Percentiles rank a stretch among this genome's conserved stretches.
Evolutionary conservation across 1,140 invertebrate genomes (phyloP).

Genomic region (Anastatus disparis): DNA sequence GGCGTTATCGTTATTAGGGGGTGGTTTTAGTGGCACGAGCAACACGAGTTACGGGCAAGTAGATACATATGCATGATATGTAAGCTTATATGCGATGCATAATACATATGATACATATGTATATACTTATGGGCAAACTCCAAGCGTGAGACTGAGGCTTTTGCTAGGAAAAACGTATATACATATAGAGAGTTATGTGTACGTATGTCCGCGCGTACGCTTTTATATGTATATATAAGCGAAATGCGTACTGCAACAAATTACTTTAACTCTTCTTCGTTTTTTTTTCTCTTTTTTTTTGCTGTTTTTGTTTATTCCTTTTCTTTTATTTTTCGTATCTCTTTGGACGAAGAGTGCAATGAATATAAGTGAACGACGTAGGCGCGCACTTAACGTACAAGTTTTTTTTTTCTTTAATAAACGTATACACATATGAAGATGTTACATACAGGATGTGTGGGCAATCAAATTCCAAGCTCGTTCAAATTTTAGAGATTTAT

Average conservation of each 20-base stretch:
- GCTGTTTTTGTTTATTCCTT: too few relatives aligned
- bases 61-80: constrained; percentile 39
- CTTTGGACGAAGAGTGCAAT: not conserved
- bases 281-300: too few relatives aligned
- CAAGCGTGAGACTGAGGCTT: constrained; percentile 61
- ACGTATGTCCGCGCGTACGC: not conserved
- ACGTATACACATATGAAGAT: constrained; percentile 12
- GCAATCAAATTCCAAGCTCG: constrained; percentile 34
- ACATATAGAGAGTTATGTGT: constrained; percentile 42
- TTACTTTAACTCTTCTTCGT: constrained; percentile 7
- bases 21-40: constrained; percentile 54
- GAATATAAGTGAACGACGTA: constrained; percentile 20
- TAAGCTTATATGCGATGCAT: constrained; percentile 27
- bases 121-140: constrained; percentile 59
- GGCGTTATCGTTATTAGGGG: constrained; percentile 42
- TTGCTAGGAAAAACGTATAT: constrained; percentile 46
- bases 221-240: constrained; percentile 44
- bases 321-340: too few relatives aligned
- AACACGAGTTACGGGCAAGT: constrained; percentile 37
- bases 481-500: too few relatives aligned
- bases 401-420: not conserved
- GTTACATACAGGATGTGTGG: constrained; percentile 10
- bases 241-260: constrained; percentile 20
- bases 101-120: constrained; percentile 50
- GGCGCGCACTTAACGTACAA: constrained; percentile 12